phyloP scores from a whole-genome alignment of 2,797 vertebrate genomes.

The Alauda arvensis region DNA sequence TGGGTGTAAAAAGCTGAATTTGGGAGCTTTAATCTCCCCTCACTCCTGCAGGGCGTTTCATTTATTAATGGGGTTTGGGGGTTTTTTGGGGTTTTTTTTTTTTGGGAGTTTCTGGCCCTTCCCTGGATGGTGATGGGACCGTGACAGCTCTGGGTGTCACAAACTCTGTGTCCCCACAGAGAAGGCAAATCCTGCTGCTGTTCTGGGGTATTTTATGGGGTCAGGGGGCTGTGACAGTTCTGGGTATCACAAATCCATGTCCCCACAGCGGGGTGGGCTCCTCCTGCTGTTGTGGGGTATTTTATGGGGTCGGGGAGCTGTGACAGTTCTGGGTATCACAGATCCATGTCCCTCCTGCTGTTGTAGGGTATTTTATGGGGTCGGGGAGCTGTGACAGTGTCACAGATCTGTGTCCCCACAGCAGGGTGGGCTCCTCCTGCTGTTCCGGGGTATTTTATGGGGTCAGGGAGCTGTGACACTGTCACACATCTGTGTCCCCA shows the following conservation, averaged over 20 bases:
- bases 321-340: neutral
- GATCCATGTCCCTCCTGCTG: rapidly evolving
- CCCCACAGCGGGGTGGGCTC: neutral
- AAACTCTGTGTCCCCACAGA: rapidly evolving
- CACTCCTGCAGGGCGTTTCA: neutral
- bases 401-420: neutral
- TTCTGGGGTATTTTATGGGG: too few relatives aligned
- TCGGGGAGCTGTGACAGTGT: neutral
- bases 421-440: neutral
- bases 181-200: too few relatives aligned
- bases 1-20: neutral
- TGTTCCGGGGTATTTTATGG: neutral
- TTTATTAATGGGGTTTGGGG: neutral
- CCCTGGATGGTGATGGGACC: neutral
- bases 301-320: neutral
- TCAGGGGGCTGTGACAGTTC: too few relatives aligned
- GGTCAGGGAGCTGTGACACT: neutral
- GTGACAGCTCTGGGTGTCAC: neutral
- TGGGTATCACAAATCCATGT: too few relatives aligned
- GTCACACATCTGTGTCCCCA: too few relatives aligned
- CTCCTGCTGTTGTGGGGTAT: rapidly evolving
- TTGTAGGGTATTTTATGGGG: neutral
- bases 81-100: neutral
- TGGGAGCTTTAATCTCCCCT: neutral
- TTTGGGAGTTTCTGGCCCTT: neutral